These are phyloP conservation scores for Tachyglossus aculeatus DNA, from an alignment of 2,797 vertebrate genomes.

Conservation along the genomic window DNA sequence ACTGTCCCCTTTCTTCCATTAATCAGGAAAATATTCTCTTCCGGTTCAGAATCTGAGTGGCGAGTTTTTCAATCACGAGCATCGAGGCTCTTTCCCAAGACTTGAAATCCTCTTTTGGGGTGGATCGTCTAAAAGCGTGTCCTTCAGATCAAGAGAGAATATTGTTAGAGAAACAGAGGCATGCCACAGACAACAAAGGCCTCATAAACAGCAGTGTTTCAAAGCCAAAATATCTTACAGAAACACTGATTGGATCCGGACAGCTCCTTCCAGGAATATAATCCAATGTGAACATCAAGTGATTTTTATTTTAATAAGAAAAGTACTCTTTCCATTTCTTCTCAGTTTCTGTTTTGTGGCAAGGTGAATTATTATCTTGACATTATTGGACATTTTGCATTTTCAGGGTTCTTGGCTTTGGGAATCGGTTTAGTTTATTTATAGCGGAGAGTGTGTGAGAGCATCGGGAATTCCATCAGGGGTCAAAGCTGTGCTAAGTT, in stretches of 20 bases:
- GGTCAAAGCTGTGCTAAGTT: too few relatives aligned
- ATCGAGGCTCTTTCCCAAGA: slow-evolving; percentile 29
- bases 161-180: not conserved
- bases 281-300: not conserved
- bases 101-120: slow-evolving; percentile 27
- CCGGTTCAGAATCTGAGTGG: slow-evolving; percentile 7
- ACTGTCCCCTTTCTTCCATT: slow-evolving; percentile 6
- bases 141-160: slow-evolving; percentile 1
- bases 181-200: slow-evolving; percentile 10
- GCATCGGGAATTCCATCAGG: too few relatives aligned
- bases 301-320: slow-evolving; percentile 10
- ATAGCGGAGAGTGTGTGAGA: too few relatives aligned
- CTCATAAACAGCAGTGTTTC: not conserved
- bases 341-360: not conserved
- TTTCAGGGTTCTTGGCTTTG: too few relatives aligned
- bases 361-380: slow-evolving; percentile 3
- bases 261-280: slow-evolving; percentile 20
- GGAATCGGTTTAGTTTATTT: too few relatives aligned
- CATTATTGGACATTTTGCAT: not conserved
- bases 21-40: slow-evolving; percentile 8
- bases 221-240: not conserved
- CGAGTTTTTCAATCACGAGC: slow-evolving; percentile 33
- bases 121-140: not conserved
- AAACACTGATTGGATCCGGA: too few relatives aligned
- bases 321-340: not conserved